Conservation (phyloP, 2,113 vertebrate genomes). For the Echinops telfairi region DNA sequence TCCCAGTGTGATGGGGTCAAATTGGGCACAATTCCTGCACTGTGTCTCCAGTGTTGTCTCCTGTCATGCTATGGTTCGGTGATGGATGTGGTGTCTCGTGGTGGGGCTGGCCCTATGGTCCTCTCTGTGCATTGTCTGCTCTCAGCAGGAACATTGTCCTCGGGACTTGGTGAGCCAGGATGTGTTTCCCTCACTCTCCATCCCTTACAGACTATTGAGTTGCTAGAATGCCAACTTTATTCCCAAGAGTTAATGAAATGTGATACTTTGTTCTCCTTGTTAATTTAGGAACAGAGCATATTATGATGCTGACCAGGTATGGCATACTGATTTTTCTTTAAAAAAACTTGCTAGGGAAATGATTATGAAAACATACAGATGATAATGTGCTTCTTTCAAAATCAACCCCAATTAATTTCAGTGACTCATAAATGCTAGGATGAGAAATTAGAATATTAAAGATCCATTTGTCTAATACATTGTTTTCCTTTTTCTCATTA, state of each 20-base stretch:
- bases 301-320: slow-evolving; percentile 70
- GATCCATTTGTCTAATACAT: slow-evolving; percentile 70
- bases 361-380: slow-evolving; percentile 64
- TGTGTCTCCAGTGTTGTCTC: too few relatives aligned
- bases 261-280: slow-evolving; percentile 51
- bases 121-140: too few relatives aligned
- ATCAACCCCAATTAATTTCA: slow-evolving; percentile 76
- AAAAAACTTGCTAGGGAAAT: slow-evolving; percentile 68
- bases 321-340: slow-evolving; percentile 67
- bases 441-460: slow-evolving; percentile 73
- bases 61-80: too few relatives aligned
- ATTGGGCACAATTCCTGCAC: too few relatives aligned
- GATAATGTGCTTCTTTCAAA: slow-evolving; percentile 72
- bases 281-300: slow-evolving; percentile 73
- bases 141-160: too few relatives aligned
- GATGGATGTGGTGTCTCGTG: too few relatives aligned
- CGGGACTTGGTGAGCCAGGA: too few relatives aligned
- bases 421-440: slow-evolving; percentile 72
- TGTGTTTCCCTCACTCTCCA: too few relatives aligned
- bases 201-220: neutral
- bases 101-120: too few relatives aligned
- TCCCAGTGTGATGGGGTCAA: too few relatives aligned
- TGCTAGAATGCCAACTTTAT: slow-evolving; percentile 56
- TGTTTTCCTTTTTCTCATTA: slow-evolving; percentile 1
- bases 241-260: slow-evolving; percentile 62